Evolutionary conservation across 2,888 invertebrate species (phyloP).

Genomic region (Achlya flavicornis): DNA sequence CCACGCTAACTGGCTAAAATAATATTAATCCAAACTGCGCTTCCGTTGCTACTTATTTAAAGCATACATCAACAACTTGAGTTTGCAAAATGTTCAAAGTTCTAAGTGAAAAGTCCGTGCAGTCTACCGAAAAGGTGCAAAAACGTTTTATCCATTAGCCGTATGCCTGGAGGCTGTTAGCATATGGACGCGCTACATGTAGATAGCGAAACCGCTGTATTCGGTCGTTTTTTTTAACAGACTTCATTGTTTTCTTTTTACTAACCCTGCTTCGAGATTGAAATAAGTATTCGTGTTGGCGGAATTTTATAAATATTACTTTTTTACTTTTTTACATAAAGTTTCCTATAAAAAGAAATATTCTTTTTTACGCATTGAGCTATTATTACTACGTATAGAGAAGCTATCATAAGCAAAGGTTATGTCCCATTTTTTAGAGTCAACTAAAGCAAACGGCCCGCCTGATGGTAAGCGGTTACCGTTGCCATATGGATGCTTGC

Average conservation of each 20-base stretch:
- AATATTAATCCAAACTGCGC: not conserved
- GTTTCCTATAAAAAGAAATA: no score
- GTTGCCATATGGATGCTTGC: no score
- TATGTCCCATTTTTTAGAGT: no score
- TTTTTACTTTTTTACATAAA: no score
- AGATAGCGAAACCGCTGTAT: not conserved
- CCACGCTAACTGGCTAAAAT: no score
- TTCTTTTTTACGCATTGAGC: no score
- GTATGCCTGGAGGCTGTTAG: not conserved
- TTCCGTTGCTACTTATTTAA: not conserved
- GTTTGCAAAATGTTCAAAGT: not conserved
- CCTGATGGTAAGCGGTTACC: no score
- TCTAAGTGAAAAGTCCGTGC: conserved; percentile 3
- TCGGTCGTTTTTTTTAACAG: not conserved
- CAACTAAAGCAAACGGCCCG: no score
- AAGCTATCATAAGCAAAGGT: no score
- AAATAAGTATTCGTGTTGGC: not conserved
- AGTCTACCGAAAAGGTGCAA: not conserved
- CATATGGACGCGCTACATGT: not conserved
- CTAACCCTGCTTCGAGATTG: not conserved
- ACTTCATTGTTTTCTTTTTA: no score
- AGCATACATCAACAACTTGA: not conserved
- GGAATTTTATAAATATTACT: no score
- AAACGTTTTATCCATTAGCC: conserved; percentile 5
- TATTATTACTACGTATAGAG: no score